Base-by-base conservation (phyloP, 2,888 invertebrate species). In the Amblyjoppa fuscipennis region DNA sequence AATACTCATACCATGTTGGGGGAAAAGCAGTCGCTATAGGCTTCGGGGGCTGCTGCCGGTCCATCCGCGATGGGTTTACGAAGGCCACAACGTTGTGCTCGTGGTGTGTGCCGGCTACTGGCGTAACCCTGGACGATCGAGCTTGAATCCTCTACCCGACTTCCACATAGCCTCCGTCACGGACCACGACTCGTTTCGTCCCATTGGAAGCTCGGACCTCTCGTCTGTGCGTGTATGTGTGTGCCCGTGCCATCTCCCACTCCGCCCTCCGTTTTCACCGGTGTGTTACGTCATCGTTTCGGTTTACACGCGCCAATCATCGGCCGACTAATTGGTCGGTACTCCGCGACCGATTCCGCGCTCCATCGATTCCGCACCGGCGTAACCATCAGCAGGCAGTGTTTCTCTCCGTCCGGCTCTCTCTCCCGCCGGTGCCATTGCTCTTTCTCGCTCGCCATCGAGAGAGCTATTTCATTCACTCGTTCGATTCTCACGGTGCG, bases 251-350 rank as follows among this genome's bases (percentile, higher is more conserved):
- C 49, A 61, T 59, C 53, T 70, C 68, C 79, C 66, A 31, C 78
- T 59, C 71, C 51, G 69, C 45, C 45, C 45, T 16, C 45, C 13
- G 45, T 49, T 89, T 90, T 90, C 90, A 89, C 89, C 89, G 89
- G 49, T 64, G 71, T 49, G 90, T 91, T 91, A 93, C 93, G 92
- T 93, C 93, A 92, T 92, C 92, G 92, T 90, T 91, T 91, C 90
- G 91, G 91, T 91, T 91, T 91, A 93, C 93, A 92, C 92, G 92
- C 92, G 92, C 92, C 93, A 93, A 93, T 93, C 93, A 93, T 93
- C 93, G 91, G 88, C 89, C 90, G 89, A 91, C 93, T 93, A 93
- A 93, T 93, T 93, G 93, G 91, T 92, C 91, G 91, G 91, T 90
- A 91, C 90, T 91, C 92, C 91, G 90, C 91, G 92, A 90, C 91